These are phyloP conservation scores for Drosophila lutescens DNA, from an alignment of 2,888 invertebrate species.

Conservation along the genomic window DNA sequence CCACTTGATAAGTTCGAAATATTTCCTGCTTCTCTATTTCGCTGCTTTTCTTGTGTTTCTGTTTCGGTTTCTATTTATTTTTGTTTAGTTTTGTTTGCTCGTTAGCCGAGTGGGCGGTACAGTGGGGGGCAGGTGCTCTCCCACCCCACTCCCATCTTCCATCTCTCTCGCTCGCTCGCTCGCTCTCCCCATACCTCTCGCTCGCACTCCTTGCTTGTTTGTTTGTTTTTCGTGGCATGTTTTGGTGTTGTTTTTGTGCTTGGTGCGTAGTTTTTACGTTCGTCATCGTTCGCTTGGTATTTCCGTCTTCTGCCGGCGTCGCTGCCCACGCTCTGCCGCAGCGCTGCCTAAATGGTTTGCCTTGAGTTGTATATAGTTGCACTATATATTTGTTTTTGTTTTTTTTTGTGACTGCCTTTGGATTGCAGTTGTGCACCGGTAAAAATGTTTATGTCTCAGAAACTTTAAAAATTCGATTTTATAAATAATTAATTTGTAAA, in stretches of 20 bases:
- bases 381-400: constrained; percentile 63
- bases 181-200: constrained; percentile 8
- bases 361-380: constrained; percentile 69
- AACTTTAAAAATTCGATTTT: too few relatives aligned
- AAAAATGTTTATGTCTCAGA: neutral
- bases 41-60: constrained; percentile 31
- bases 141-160: constrained; percentile 9
- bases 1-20: constrained; percentile 35
- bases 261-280: constrained; percentile 79
- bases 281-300: constrained; percentile 78
- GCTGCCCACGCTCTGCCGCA: constrained; percentile 38
- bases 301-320: constrained; percentile 72
- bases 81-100: constrained; percentile 80
- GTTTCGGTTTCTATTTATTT: constrained; percentile 65
- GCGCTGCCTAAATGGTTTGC: constrained; percentile 54
- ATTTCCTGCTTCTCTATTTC: constrained; percentile 45
- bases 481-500: too few relatives aligned
- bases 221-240: constrained; percentile 78
- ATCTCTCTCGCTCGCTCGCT: constrained; percentile 20
- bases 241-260: constrained; percentile 70
- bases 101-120: constrained; percentile 54
- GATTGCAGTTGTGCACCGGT: constrained; percentile 54
- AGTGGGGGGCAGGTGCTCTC: constrained; percentile 65
- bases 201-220: constrained; percentile 56
- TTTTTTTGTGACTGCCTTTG: constrained; percentile 61